Conservation (phyloP, 1,140 invertebrate genomes). For the Danaus melanippus region DNA sequence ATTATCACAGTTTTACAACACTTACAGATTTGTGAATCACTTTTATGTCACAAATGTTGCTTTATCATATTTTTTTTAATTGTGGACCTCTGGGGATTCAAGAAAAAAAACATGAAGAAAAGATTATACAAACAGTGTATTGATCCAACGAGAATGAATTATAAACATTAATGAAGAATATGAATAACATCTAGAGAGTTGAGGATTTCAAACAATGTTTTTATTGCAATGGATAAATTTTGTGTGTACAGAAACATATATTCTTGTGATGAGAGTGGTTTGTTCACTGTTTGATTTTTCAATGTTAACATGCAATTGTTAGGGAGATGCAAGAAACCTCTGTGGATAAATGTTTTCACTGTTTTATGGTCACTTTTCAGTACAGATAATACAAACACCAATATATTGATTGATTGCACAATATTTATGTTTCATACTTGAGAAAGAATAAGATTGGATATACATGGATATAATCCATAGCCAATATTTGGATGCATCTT, state of each 20-base stretch:
- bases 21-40: constrained; percentile 43
- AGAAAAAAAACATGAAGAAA: constrained; percentile 3
- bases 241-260: not conserved
- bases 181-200: constrained; percentile 1
- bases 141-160: constrained; percentile 3
- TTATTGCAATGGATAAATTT: constrained; percentile 2
- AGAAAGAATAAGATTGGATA: constrained; percentile 24
- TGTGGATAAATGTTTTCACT: constrained; percentile 55
- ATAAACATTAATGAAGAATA: constrained; percentile 2
- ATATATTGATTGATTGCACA: constrained; percentile 38
- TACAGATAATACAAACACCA: constrained; percentile 57
- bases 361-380: constrained; percentile 66
- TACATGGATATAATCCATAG: constrained; percentile 15
- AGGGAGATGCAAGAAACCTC: constrained; percentile 12
- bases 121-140: constrained; percentile 5
- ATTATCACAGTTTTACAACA: constrained; percentile 36
- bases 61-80: constrained; percentile 30
- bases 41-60: constrained; percentile 28
- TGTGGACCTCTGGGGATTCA: constrained; percentile 23
- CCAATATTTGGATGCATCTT: constrained; percentile 30
- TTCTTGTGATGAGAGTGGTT: constrained; percentile 10
- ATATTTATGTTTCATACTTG: constrained; percentile 33
- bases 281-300: constrained; percentile 15
- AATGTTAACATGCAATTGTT: constrained; percentile 11
- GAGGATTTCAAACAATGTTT: constrained; percentile 1